These are phyloP conservation scores for Altica lythri DNA, from an alignment of 2,888 invertebrate genomes.

Conservation along the genomic window DNA sequence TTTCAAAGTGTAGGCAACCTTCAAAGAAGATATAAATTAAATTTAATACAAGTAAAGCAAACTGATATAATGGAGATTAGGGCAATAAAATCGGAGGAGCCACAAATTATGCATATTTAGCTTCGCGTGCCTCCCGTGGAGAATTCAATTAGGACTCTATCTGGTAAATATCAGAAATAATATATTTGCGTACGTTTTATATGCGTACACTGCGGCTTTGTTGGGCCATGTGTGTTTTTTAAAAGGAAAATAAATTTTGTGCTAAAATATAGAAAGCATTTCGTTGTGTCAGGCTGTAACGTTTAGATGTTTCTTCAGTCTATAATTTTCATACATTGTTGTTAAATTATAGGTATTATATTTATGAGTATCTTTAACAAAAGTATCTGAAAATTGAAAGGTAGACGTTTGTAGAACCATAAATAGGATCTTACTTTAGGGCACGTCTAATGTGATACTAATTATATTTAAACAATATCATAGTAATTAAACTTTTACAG, in stretches of 20 bases:
- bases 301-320: too few relatives aligned
- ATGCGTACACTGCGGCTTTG: slow-evolving; percentile 47
- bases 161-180: slow-evolving; percentile 57
- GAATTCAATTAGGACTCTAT: slow-evolving; percentile 57
- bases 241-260: background rate
- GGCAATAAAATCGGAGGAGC: slow-evolving; percentile 52
- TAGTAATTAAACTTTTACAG: too few relatives aligned
- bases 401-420: too few relatives aligned
- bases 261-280: too few relatives aligned
- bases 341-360: too few relatives aligned
- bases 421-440: too few relatives aligned
- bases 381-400: too few relatives aligned
- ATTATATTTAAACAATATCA: too few relatives aligned
- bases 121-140: slow-evolving; percentile 53
- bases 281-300: too few relatives aligned
- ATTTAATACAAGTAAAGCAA: slow-evolving; percentile 42
- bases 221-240: slow-evolving; percentile 52
- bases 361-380: too few relatives aligned
- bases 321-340: too few relatives aligned
- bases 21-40: slow-evolving; percentile 39
- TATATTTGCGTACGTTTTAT: slow-evolving; percentile 52
- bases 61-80: slow-evolving; percentile 44
- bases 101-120: slow-evolving; percentile 55
- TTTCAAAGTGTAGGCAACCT: slow-evolving; percentile 16
- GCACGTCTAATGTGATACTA: too few relatives aligned